Evolutionary conservation across 1,140 invertebrate genomes (phyloP).

Genomic region (Hycleus cichorii): DNA sequence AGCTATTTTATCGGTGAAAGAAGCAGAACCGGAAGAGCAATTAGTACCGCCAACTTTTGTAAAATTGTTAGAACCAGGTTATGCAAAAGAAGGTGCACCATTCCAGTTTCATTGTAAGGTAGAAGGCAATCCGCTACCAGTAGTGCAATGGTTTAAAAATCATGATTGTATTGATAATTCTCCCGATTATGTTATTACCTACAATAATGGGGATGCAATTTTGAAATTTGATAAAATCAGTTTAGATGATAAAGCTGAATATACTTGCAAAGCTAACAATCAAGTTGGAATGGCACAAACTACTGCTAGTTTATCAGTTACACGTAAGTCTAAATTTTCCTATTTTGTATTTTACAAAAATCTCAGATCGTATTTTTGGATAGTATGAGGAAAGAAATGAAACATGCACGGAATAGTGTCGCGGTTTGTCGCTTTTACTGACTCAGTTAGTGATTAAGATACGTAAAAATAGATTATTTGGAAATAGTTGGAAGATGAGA

Average conservation of each 20-base stretch:
- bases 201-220: slow-evolving; percentile 57
- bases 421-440: too few species aligned
- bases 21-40: slow-evolving; percentile 58
- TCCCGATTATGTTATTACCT: slow-evolving; percentile 60
- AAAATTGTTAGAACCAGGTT: slow-evolving; percentile 53
- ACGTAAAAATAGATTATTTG: too few species aligned
- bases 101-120: slow-evolving; percentile 66
- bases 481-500: too few species aligned
- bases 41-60: slow-evolving; percentile 57
- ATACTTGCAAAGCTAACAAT: slow-evolving; percentile 65
- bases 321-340: slow-evolving; percentile 42
- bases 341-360: neutral
- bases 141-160: slow-evolving; percentile 74
- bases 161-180: slow-evolving; percentile 64
- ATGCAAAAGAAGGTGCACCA: slow-evolving; percentile 55
- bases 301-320: slow-evolving; percentile 46
- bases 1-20: slow-evolving; percentile 69
- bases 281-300: slow-evolving; percentile 55
- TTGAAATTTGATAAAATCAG: slow-evolving; percentile 54
- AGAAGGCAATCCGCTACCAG: slow-evolving; percentile 65
- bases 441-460: too few species aligned
- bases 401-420: too few species aligned
- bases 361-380: too few species aligned
- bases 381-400: too few species aligned
- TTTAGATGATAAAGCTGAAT: slow-evolving; percentile 53